These are phyloP conservation scores for Ranitomeya imitator DNA, from an alignment of 2,113 vertebrate species.

Conservation along the genomic window DNA sequence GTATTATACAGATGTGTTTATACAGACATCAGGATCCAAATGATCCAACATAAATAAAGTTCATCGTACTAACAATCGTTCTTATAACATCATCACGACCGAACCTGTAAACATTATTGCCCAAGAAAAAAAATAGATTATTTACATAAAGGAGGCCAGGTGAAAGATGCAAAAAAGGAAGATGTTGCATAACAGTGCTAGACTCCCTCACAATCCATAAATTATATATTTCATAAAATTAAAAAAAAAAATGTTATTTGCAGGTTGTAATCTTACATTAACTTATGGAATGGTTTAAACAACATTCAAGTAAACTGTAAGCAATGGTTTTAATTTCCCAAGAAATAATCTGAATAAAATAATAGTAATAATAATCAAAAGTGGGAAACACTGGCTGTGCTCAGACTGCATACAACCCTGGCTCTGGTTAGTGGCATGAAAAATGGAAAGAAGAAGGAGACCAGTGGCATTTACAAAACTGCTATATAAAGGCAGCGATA, in stretches of 20 bases:
- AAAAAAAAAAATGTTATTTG: slow-evolving; percentile 68
- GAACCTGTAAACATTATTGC: slow-evolving; percentile 84
- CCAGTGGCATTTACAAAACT: slow-evolving; percentile 7
- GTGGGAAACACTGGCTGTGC: neutral
- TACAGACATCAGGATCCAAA: slow-evolving; percentile 89
- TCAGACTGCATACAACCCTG: neutral
- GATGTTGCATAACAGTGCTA: slow-evolving; percentile 79
- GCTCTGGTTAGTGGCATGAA: slow-evolving; percentile 20
- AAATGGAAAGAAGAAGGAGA: neutral
- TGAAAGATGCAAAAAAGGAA: slow-evolving; percentile 72
- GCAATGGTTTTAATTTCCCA: neutral
- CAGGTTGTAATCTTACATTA: slow-evolving; percentile 71
- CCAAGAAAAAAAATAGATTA: slow-evolving; percentile 71
- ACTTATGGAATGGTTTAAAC: slow-evolving; percentile 60
- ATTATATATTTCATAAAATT: slow-evolving; percentile 79
- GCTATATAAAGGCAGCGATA: neutral
- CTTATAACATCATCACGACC: slow-evolving; percentile 78
- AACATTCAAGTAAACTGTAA: slow-evolving; percentile 34
- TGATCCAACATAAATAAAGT: slow-evolving; percentile 86
- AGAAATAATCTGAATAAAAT: slow-evolving; percentile 19
- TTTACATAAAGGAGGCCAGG: slow-evolving; percentile 69
- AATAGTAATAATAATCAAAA: slow-evolving; percentile 9
- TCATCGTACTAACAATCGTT: slow-evolving; percentile 84
- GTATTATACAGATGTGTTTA: slow-evolving; percentile 90
- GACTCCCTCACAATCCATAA: slow-evolving; percentile 75